Evolutionary conservation across 2,888 invertebrate species (phyloP).

Genomic region (Eupithecia abbreviata): DNA sequence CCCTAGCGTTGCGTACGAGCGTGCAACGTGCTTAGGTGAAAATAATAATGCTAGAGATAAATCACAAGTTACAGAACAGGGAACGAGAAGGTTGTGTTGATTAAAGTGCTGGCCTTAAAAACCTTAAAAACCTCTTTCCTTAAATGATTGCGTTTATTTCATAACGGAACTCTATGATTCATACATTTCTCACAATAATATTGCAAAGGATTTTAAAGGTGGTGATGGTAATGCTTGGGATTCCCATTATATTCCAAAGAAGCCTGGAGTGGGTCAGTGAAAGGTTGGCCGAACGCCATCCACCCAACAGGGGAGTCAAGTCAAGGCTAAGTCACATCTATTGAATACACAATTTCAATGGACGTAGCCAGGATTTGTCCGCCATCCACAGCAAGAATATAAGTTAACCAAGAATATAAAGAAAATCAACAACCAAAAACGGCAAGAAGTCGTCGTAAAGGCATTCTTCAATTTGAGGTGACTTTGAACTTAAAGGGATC

Average conservation of each 20-base stretch:
- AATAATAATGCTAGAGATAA: not conserved
- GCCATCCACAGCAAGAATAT: not conserved
- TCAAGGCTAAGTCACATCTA: conserved; percentile 73
- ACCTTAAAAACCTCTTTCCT: not conserved
- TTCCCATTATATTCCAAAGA: conserved; percentile 54
- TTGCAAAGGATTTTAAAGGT: not conserved
- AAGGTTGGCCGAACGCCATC: conserved; percentile 74
- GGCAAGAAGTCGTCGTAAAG: no score
- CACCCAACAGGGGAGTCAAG: conserved; percentile 75
- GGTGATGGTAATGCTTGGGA: conserved; percentile 41
- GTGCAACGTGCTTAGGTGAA: not conserved
- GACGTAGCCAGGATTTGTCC: conserved; percentile 2
- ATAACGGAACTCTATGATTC: not conserved
- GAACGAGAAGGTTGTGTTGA: not conserved
- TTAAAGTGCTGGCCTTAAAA: not conserved
- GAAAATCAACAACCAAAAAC: not conserved
- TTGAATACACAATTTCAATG: conserved; percentile 68
- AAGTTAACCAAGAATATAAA: not conserved
- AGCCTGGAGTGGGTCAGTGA: conserved; percentile 70
- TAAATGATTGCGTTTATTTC: not conserved
- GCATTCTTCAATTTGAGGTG: no score
- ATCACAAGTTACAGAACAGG: not conserved
- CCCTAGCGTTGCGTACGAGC: not conserved
- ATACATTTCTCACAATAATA: not conserved
- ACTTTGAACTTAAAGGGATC: no score